A percentile compares a stretch with the other conserved stretches of the same genome.
Conservation (phyloP, 2,113 vertebrate genomes). For the Dipodomys merriami region DNA sequence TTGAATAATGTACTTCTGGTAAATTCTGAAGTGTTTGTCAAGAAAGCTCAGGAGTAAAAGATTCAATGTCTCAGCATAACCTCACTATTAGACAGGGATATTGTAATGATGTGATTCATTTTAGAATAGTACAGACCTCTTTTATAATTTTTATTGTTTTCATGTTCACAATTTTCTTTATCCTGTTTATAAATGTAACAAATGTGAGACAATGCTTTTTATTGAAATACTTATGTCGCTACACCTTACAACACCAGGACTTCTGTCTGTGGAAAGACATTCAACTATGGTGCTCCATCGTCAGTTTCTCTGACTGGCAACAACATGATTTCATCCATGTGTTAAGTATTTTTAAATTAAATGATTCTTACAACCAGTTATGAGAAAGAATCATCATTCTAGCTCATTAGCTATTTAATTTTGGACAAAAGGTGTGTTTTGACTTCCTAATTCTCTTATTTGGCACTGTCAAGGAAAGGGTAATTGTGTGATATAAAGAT, state of each 20-base stretch:
- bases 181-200: neutral
- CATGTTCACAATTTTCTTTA: neutral
- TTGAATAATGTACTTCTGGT: neutral
- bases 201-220: slow-evolving; percentile 31
- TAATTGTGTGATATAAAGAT: neutral
- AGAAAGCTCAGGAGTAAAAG: slow-evolving; percentile 28
- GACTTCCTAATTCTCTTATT: slow-evolving; percentile 65
- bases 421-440: slow-evolving; percentile 64
- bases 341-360: slow-evolving; percentile 70
- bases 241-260: slow-evolving; percentile 33
- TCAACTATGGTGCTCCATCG: slow-evolving; percentile 57
- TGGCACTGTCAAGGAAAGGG: neutral
- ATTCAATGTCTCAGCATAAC: neutral
- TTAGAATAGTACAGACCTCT: neutral
- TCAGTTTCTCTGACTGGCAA: slow-evolving; percentile 64
- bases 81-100: neutral
- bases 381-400: slow-evolving; percentile 68
- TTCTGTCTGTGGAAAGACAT: slow-evolving; percentile 66
- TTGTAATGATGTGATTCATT: neutral
- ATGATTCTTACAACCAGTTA: slow-evolving; percentile 70
- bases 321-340: slow-evolving; percentile 65
- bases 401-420: slow-evolving; percentile 63
- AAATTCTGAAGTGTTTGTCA: slow-evolving; percentile 44
- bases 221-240: neutral
- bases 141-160: neutral